phyloP scores from a whole-genome alignment of 2,888 invertebrate genomes.

The Acanthosepion pharaonis region DNA sequence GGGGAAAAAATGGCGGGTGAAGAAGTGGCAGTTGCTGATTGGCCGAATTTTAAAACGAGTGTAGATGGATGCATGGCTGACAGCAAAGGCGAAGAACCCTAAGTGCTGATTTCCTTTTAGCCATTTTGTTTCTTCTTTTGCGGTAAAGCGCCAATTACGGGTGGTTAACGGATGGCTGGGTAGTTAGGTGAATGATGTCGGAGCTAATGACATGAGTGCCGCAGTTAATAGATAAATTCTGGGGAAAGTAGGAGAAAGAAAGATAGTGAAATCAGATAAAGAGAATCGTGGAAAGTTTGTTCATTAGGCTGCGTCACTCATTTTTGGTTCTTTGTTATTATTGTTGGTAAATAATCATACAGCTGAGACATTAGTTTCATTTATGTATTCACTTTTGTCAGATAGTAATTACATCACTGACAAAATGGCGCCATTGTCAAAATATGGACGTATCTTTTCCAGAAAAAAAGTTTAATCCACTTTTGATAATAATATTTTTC shows the following conservation, averaged over 20 bases:
- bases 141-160: not conserved
- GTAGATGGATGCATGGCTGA: not conserved
- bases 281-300: too few relatives aligned
- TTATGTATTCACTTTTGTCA: too few relatives aligned
- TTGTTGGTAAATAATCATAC: too few relatives aligned
- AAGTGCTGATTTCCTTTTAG: slow-evolving; percentile 15
- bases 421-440: too few relatives aligned
- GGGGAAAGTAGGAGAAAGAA: not conserved
- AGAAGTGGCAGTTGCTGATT: not conserved
- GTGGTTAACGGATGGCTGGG: not conserved
- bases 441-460: too few relatives aligned
- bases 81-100: not conserved
- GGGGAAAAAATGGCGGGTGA: not conserved
- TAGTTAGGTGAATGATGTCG: not conserved
- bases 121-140: not conserved
- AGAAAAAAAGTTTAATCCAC: too few relatives aligned
- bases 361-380: too few relatives aligned
- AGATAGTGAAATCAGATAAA: too few relatives aligned
- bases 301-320: too few relatives aligned
- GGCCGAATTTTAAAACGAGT: not conserved
- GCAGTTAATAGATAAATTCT: not conserved
- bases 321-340: too few relatives aligned
- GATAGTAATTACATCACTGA: too few relatives aligned
- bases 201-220: slow-evolving; percentile 14
- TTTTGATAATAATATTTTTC: too few relatives aligned